phyloP scores from a whole-genome alignment of 2,888 invertebrate genomes.

The Hirtodrosophila trivittata region DNA sequence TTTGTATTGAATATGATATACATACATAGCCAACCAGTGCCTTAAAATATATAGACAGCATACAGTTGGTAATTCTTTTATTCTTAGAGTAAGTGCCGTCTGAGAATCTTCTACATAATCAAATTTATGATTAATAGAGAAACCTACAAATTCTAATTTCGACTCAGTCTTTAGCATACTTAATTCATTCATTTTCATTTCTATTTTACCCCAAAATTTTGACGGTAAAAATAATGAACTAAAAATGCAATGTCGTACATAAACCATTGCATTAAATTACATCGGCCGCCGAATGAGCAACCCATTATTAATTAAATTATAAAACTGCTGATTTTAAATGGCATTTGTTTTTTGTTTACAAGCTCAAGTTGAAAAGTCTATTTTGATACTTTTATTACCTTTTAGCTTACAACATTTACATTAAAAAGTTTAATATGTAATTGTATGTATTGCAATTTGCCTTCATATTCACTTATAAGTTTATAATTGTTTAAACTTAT shows the following conservation, averaged over 20 bases:
- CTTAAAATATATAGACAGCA: slow-evolving; percentile 20
- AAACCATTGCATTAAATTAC: no score
- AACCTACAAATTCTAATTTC: slow-evolving; percentile 40
- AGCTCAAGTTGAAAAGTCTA: slow-evolving; percentile 50
- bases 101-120: neutral
- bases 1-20: slow-evolving; percentile 2
- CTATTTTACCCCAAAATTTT: no score
- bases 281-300: no score
- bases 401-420: slow-evolving; percentile 32
- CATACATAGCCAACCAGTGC: slow-evolving; percentile 6
- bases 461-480: slow-evolving; percentile 19
- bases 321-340: slow-evolving; percentile 29
- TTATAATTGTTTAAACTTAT: slow-evolving; percentile 8
- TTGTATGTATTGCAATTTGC: slow-evolving; percentile 35
- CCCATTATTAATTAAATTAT: slow-evolving; percentile 29
- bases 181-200: no score
- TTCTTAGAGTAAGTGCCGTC: neutral
- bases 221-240: neutral
- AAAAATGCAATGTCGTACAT: slow-evolving; percentile 13
- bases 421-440: slow-evolving; percentile 34
- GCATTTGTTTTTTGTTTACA: slow-evolving; percentile 28
- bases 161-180: slow-evolving; percentile 75
- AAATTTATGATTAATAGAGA: slow-evolving; percentile 20
- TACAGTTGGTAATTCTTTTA: slow-evolving; percentile 10
- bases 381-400: slow-evolving; percentile 31